Evolutionary conservation across 2,113 vertebrate genomes (phyloP), one percentile per base, ranked within the genome.

Genomic region (Rhadina sibilatrix): DNA sequence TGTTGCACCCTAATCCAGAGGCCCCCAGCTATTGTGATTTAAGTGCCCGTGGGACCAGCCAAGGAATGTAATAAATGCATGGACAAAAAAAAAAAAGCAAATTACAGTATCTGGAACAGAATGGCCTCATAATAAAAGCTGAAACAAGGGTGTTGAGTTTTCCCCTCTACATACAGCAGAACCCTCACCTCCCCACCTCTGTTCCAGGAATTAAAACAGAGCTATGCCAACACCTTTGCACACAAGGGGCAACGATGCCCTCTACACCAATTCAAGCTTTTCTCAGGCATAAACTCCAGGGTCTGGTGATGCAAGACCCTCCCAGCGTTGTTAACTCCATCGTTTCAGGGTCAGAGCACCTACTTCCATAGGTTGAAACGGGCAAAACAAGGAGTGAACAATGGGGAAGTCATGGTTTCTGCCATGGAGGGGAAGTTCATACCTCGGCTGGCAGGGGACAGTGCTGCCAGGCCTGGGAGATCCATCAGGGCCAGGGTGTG

Each of bases 171-270:
- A 16, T 9, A 30, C 0, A 68, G 27, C 40, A 47, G 80, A 54
- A 10, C 25, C 14, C 28, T 20, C 37, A 5, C 20, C 49, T 81
- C 35, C 15, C 44, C 50, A 57, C 16, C 75, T 66, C 65, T 6
- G 3, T 61, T 83, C 18, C 28, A 63, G 47, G 72, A 89, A 77
- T 65, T 60, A 52, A 77, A 84, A 42, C 8, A 4, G 60, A 77
- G 24, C 40, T 69, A 19, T 0, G 0, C 33, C 66, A 61, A 46
- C 15, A 52, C 15, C 35, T 68, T 18, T 8, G 1, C 2, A 3
- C 1, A 2, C 50, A 61, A 53, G 40, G 28, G 31, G 10, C 1
- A 2, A 6, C 0, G 1, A 44, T 31, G 18, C 10, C 59, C 64
- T 69, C 49, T 50, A 7, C 63, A 47, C 11, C 0, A 6, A 23